Evolutionary conservation across 2,888 invertebrate genomes (phyloP), one percentile per base, ranked within the genome.

Genomic region (Nesidiocoris tenuis): DNA sequence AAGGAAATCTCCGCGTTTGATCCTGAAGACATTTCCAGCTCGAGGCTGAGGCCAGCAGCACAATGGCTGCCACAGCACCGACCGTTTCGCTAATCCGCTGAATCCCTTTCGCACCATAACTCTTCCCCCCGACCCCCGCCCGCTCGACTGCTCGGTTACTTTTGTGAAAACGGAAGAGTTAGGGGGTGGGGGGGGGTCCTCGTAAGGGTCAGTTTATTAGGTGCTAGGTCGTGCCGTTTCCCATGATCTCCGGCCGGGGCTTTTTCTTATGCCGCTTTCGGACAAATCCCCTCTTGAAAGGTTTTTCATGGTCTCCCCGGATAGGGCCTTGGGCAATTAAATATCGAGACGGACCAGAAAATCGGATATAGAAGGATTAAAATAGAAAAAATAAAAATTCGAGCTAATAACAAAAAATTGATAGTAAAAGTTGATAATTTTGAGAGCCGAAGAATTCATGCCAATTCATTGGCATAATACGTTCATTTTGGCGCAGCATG

Each of bases 181-280:
- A 12, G 12, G 12, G 12, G n/a, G n/a, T n/a, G n/a, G 19, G 54
- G 19, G 19, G 7, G 19, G 59, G 3, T 59, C 59, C n/a, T 3
- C 5, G 19, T 16, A 59, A 59, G 17, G 59, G 59, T n/a, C 59
- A 59, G 59, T 59, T 59, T 59, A 59, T 59, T 59, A 59, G 59
- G 39, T 19, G 59, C 59, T 59, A 18, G 39, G 39, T 39, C 12
- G n/a, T 59, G 7, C 59, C 59, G 3, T 39, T 39, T 12, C 39
- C 12, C 39, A 39, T n/a, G n/a, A n/a, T n/a, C n/a, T n/a, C n/a
- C n/a, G n/a, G n/a, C n/a, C n/a, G n/a, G n/a, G n/a, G n/a, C 59
- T 19, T 59, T 59, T 19, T 16, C 17, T 19, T 16, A 19, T 3
- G 59, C 59, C 54, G 54, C 54, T 54, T 16, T 19, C n/a, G 3